Evolutionary conservation across 2,797 vertebrate species (phyloP).

Genomic region (Myiothlypis coronata): DNA sequence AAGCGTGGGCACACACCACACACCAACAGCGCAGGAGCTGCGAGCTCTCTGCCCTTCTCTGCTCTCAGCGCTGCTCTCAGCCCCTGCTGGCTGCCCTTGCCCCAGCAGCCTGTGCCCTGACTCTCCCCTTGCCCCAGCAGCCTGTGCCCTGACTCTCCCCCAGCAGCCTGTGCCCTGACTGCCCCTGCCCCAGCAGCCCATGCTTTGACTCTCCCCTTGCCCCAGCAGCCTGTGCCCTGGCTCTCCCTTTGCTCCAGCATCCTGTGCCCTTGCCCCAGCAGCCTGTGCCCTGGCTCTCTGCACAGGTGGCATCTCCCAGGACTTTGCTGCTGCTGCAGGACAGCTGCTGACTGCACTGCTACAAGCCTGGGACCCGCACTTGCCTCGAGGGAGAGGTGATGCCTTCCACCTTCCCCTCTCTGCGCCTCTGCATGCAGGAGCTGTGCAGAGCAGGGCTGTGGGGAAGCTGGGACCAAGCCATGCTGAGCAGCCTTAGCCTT

Average conservation of each 20-base stretch:
- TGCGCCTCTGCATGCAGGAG: accelerated
- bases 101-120: not conserved
- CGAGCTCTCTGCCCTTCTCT: not conserved
- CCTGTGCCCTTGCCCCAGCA: not conserved
- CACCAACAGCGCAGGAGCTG: accelerated
- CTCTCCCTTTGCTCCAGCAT: not conserved
- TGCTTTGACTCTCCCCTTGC: too few relatives aligned
- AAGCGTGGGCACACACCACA: not conserved
- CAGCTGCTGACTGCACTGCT: not conserved
- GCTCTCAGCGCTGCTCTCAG: not conserved
- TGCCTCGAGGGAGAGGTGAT: not conserved
- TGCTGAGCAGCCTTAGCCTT: not conserved
- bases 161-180: too few relatives aligned
- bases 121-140: too few relatives aligned
- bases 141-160: too few relatives aligned
- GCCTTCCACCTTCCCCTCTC: not conserved
- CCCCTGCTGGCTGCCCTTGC: not conserved
- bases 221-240: too few relatives aligned
- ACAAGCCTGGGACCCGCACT: accelerated
- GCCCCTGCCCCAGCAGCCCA: too few relatives aligned
- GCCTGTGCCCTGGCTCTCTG: not conserved
- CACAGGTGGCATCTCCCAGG: not conserved
- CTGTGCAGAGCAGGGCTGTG: not conserved
- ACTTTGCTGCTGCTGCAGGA: not conserved
- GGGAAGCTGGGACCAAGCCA: not conserved